These are phyloP conservation scores for Glaucomys volans DNA, from an alignment of 2,113 vertebrate species.

Conservation along the genomic window DNA sequence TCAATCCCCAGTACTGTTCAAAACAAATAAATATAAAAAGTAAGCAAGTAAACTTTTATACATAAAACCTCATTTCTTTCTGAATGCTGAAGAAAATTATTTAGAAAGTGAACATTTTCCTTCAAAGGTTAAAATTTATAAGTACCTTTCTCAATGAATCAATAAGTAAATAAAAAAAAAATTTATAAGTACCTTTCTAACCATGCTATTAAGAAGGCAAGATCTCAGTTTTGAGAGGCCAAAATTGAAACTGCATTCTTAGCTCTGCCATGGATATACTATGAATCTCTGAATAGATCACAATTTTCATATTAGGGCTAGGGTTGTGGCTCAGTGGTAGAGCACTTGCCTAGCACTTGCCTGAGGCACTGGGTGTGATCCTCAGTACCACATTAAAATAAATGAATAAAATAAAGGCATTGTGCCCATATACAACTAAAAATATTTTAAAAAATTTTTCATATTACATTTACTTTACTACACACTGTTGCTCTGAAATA, in stretches of 20 bases:
- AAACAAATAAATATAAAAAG: too few relatives aligned
- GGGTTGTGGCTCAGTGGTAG: too few relatives aligned
- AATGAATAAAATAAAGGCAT: too few relatives aligned
- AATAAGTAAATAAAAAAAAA: too few relatives aligned
- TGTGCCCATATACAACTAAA: too few relatives aligned
- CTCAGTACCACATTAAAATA: too few relatives aligned
- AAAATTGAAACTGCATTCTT: slow-evolving; percentile 26
- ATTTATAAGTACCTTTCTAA: slow-evolving; percentile 39
- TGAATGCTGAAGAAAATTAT: not conserved
- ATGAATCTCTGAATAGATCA: not conserved
- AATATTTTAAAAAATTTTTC: not conserved
- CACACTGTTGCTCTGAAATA: slow-evolving; percentile 7
- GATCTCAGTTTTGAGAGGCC: not conserved
- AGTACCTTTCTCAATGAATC: too few relatives aligned
- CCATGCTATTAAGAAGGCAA: slow-evolving; percentile 4
- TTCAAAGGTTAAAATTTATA: slow-evolving; percentile 28
- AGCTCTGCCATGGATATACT: not conserved
- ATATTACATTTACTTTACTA: slow-evolving; percentile 18
- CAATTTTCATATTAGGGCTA: slow-evolving; percentile 25
- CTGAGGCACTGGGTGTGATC: too few relatives aligned
- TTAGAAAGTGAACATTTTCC: slow-evolving; percentile 5
- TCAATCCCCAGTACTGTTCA: too few relatives aligned
- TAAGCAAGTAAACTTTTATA: not conserved
- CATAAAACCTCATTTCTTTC: slow-evolving; percentile 27
- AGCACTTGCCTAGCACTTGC: too few relatives aligned